Evolutionary conservation across 2,797 vertebrate genomes (phyloP).

Genomic region (Diceros bicornis): DNA sequence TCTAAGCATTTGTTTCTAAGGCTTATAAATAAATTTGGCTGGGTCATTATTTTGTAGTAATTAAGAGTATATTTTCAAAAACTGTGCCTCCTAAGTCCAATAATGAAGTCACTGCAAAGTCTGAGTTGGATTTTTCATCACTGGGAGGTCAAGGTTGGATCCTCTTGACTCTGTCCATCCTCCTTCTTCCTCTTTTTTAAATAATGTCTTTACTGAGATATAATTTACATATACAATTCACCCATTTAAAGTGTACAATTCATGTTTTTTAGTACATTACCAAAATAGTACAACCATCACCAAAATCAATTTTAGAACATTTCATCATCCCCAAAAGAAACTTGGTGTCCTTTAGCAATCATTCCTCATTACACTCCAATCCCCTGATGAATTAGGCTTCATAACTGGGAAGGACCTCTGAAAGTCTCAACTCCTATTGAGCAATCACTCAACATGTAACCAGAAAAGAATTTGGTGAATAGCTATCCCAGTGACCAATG

Average conservation of each 20-base stretch:
- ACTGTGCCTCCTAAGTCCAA: not conserved
- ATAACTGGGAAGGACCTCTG: not conserved
- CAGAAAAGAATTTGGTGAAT: not conserved
- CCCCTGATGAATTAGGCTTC: not conserved
- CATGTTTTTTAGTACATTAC: too few species aligned
- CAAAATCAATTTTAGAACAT: too few species aligned
- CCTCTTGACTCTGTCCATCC: not conserved
- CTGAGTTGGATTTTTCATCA: not conserved
- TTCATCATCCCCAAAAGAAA: not conserved
- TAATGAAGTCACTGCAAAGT: not conserved
- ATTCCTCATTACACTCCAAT: not conserved
- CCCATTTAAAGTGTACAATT: too few species aligned
- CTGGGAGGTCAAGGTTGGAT: not conserved
- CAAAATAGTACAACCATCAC: too few species aligned
- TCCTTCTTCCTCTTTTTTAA: not conserved
- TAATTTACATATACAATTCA: too few species aligned
- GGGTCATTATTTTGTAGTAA: not conserved
- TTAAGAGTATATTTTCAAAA: slow-evolving; percentile 5
- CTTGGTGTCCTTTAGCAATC: not conserved
- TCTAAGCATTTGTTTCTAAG: slow-evolving; percentile 43
- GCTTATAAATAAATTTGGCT: not conserved
- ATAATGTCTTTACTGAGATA: too few species aligned
- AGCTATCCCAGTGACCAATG: not conserved
- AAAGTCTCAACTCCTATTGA: not conserved
- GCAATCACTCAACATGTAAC: not conserved